These are phyloP conservation scores for Mus spretus DNA, from an alignment of 2,797 vertebrate species.

Conservation along the genomic window DNA sequence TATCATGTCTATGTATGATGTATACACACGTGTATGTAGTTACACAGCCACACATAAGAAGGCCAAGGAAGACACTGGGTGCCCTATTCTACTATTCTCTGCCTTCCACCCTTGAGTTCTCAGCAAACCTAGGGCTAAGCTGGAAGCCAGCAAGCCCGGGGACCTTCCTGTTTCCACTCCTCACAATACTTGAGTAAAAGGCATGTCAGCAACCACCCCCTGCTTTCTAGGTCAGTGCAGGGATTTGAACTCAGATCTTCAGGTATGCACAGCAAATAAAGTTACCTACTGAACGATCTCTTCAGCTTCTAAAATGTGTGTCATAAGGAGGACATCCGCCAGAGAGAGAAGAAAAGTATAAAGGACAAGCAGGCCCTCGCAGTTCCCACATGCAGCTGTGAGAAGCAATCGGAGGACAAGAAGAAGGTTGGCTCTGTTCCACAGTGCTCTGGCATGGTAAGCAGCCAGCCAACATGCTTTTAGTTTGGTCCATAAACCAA, in stretches of 20 bases:
- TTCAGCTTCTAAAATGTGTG: background rate
- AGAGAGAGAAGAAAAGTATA: background rate
- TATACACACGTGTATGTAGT: background rate
- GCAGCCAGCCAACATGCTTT: background rate
- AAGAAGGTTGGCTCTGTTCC: accelerated
- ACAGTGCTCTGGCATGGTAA: background rate
- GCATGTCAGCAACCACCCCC: background rate
- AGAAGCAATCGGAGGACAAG: background rate
- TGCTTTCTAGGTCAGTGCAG: background rate
- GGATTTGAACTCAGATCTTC: background rate
- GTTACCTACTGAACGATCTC: background rate
- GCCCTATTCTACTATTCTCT: background rate
- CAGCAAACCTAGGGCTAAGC: background rate
- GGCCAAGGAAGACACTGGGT: background rate
- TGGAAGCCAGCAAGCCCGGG: background rate
- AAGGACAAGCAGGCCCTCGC: background rate
- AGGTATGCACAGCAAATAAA: background rate
- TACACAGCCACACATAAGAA: background rate
- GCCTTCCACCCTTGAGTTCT: background rate
- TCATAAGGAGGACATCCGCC: background rate
- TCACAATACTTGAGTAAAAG: background rate
- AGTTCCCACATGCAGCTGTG: background rate
- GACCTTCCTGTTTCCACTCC: background rate
- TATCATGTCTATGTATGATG: background rate
- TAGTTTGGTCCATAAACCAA: too few species aligned